Evolutionary conservation across 2,888 invertebrate species (phyloP).

Genomic region (Apotomis betuletana): DNA sequence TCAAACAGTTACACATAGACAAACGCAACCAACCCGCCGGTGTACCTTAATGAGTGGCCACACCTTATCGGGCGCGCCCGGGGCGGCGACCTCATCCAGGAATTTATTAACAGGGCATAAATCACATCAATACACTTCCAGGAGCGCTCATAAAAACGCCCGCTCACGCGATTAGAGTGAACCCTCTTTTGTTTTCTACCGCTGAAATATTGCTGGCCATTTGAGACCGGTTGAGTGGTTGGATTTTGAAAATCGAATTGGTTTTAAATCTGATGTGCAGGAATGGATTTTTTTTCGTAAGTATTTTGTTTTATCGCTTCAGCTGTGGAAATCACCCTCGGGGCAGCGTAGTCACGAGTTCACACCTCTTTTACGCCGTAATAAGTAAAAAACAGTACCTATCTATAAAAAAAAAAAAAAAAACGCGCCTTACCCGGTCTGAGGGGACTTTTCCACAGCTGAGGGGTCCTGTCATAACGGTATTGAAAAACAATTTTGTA

Average conservation of each 20-base stretch:
- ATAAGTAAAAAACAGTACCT: no score
- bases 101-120: slow-evolving; percentile 74
- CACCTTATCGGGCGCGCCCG: slow-evolving; percentile 58
- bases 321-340: no score
- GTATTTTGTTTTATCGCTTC: no score
- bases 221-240: slow-evolving; percentile 17
- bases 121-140: slow-evolving; percentile 62
- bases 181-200: slow-evolving; percentile 46
- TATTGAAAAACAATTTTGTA: no score
- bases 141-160: slow-evolving; percentile 54
- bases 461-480: no score
- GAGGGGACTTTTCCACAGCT: no score
- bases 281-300: no score
- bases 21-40: slow-evolving; percentile 42
- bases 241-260: slow-evolving; percentile 31
- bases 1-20: not conserved
- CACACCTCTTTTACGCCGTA: no score
- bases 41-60: slow-evolving; percentile 56
- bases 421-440: no score
- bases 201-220: slow-evolving; percentile 50
- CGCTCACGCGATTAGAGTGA: slow-evolving; percentile 48
- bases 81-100: slow-evolving; percentile 62
- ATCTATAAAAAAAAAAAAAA: no score
- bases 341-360: no score
- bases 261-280: not conserved